Evolutionary conservation across 2,113 vertebrate species (phyloP), one percentile per base, ranked within the genome.

Genomic region (Lontra canadensis): DNA sequence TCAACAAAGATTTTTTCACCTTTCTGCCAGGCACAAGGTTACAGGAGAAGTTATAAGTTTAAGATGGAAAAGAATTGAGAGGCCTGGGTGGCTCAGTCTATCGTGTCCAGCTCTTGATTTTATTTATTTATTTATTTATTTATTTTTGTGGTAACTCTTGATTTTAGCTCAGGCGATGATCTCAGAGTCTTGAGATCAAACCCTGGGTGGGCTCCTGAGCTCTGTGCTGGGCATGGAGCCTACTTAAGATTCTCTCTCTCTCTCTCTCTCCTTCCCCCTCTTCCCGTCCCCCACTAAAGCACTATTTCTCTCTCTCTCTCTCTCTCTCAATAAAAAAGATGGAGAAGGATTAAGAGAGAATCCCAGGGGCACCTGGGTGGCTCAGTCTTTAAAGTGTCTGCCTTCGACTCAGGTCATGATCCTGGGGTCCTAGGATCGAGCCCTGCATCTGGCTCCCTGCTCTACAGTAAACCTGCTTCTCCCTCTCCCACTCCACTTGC

Each of bases 1-100:
- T 85, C 31, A 76, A 87, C 73, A 92, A 95, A n/a, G 42, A 69
- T 23, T 88, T 65, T 76, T 85, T 93, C 31, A 86, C 20, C 14
- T 92, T 82, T 90, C 15, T 79, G 57, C 57, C 61, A 91, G n/a
- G 31, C 61, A 93, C 44, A 88, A 93, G 26, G 36, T 59, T 84
- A 78, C 86, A 95, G 36, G 42, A 69, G 10, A 95, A 95, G 23
- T 63, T 94, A 25, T 21, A 98, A 94, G 76, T 94, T 92, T 57
- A 88, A 88, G 15, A 85, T 29, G 63, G 36, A 94, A 9, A 91
- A 96, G 29, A 17, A 82, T 89, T 97, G 17, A 34, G 17, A 18
- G 3, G 34, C 67, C 67, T 69, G 67, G 17, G 67, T n/a, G 34
- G 67, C 67, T 69, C 67, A 20, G 34, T 69, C 7, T 17, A 17